Evolutionary conservation across 2,888 invertebrate species (phyloP), one percentile per base, ranked within the genome.

Genomic region (Eupithecia tripunctaria): DNA sequence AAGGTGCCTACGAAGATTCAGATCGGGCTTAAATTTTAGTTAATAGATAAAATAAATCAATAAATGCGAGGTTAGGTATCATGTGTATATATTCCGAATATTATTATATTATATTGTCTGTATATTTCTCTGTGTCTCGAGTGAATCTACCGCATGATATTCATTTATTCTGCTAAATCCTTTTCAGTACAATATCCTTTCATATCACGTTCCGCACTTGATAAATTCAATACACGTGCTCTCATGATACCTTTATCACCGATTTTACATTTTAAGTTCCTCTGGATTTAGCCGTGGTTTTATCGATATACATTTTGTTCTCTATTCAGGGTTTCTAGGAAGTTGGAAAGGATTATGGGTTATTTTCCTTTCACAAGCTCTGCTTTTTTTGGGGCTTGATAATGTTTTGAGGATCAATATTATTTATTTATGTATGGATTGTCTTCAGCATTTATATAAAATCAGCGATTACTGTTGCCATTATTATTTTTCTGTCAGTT

Each of bases 181-280:
- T 63, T 36, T 63, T 36, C 32, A 63, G 67, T 68, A 71, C 65
- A 74, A 82, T 84, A 81, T 76, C 80, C 79, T 83, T 84, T 82
- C 85, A 79, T 79, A 81, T 82, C 84, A 84, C 84, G 85, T 83
- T 69, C 77, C 80, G 78, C 43, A 72, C 29, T 32, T 74, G 77
- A 65, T 71, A 74, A 79, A 81, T 85, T 84, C 84, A 80, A 84
- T 84, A 83, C 82, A 82, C 81, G 83, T 78, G 62, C 56, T 47
- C 60, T 29, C 67, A n/a, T 76, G 71, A 78, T 81, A 80, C 77
- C 79, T 79, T 70, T 75, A 71, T 68, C 65, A 64, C 64, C 65
- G 73, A 72, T 76, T 79, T 78, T 76, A 76, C 78, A 78, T 80
- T 79, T 78, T 69, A 74, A 77, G 75, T 71, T 70, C 43, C 73